Evolutionary conservation across 2,113 vertebrate genomes (phyloP).

Genomic region (Pardalotus punctatus): DNA sequence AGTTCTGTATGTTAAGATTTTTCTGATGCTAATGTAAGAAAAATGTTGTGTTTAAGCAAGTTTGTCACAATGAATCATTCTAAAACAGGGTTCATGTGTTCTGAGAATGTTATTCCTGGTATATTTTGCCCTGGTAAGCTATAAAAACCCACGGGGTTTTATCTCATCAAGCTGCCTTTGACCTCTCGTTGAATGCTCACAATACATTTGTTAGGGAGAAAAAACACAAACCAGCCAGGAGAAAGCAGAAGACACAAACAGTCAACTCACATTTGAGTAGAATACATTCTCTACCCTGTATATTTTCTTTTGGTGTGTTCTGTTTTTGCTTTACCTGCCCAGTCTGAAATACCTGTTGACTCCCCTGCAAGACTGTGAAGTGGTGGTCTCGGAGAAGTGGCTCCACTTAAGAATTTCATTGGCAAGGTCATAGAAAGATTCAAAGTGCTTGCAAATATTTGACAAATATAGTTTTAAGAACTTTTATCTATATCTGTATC

Average conservation of each 20-base stretch:
- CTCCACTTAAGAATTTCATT: not conserved
- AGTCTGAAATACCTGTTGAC: not conserved
- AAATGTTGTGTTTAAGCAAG: not conserved
- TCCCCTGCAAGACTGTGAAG: not conserved
- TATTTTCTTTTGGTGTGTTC: not conserved
- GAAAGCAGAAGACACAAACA: not conserved
- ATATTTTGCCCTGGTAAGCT: not conserved
- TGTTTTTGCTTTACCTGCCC: not conserved
- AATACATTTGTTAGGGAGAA: not conserved
- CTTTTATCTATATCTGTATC: not conserved
- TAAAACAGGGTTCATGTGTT: slow-evolving; percentile 1
- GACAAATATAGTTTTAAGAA: not conserved
- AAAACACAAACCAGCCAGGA: not conserved
- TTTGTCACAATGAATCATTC: not conserved
- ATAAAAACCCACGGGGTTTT: not conserved
- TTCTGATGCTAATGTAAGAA: not conserved
- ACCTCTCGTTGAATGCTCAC: not conserved
- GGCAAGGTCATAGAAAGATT: not conserved
- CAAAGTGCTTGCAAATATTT: not conserved
- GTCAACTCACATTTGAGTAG: not conserved
- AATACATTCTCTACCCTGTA: not conserved
- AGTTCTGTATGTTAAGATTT: not conserved
- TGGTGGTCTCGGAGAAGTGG: not conserved
- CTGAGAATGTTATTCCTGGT: not conserved
- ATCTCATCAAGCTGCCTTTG: not conserved